Conservation (phyloP, 2,888 invertebrate genomes). For the Brachylomia viminalis region DNA sequence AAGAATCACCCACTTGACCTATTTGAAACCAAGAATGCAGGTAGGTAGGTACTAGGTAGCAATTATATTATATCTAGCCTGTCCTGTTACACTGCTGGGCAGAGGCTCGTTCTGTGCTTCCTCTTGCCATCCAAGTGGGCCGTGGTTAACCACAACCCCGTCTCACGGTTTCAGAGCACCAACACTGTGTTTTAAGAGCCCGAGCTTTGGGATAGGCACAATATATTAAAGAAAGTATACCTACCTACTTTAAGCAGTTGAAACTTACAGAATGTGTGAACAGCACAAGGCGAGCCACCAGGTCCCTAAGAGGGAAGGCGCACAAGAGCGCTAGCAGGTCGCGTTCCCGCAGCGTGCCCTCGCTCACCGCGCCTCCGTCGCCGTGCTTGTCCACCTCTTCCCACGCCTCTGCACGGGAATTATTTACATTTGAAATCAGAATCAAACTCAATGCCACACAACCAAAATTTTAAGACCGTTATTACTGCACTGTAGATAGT, state of each 20-base stretch:
- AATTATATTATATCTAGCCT: too few relatives aligned
- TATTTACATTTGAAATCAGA: background rate
- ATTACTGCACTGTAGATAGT: too few relatives aligned
- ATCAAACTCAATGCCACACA: background rate
- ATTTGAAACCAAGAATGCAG: background rate
- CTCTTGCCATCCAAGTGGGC: background rate
- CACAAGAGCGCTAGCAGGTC: constrained; percentile 79
- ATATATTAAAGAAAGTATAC: background rate
- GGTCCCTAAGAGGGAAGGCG: constrained; percentile 76
- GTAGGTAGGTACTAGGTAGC: too few relatives aligned
- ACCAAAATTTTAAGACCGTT: too few relatives aligned
- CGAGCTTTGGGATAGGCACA: background rate
- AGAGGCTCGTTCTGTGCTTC: background rate
- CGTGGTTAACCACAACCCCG: background rate
- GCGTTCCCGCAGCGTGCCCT: constrained; percentile 81
- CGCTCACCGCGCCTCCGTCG: constrained; percentile 80
- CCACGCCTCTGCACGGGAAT: constrained; percentile 75
- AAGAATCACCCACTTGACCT: too few relatives aligned
- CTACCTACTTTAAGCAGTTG: background rate
- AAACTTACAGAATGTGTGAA: constrained; percentile 76
- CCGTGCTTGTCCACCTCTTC: constrained; percentile 82
- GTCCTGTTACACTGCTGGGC: background rate
- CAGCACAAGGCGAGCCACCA: constrained; percentile 78
- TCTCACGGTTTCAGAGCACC: too few relatives aligned
- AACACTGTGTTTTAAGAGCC: background rate